Evolutionary conservation across 2,797 vertebrate species (phyloP).

Genomic region (Carduelis carduelis): DNA sequence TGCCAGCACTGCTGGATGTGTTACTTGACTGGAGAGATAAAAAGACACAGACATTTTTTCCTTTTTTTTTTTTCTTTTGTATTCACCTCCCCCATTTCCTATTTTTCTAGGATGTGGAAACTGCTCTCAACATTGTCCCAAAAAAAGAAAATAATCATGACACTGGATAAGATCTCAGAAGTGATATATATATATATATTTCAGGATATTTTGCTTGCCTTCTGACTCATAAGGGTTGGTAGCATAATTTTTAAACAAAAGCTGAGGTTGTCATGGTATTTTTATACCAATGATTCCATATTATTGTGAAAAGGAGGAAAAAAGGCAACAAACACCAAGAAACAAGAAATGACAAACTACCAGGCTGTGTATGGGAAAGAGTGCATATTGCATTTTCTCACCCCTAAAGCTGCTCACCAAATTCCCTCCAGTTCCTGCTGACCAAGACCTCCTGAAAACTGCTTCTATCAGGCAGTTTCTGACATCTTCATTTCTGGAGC

Average conservation of each 20-base stretch:
- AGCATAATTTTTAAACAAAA: not conserved
- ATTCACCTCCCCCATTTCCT: not conserved
- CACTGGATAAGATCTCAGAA: not conserved
- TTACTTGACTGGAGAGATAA: not conserved
- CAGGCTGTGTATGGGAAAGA: not conserved
- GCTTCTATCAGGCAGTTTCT: not conserved
- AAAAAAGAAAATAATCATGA: not conserved
- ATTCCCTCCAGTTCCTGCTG: not conserved
- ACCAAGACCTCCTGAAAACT: not conserved
- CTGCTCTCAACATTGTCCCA: not conserved
- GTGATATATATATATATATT: not conserved
- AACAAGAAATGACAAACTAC: not conserved
- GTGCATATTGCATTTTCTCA: not conserved
- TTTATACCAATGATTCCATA: not conserved
- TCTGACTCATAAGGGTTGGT: not conserved
- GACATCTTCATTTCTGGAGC: not conserved
- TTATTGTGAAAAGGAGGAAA: not conserved
- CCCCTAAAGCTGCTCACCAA: not conserved
- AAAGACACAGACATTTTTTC: not conserved
- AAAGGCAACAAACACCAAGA: not conserved
- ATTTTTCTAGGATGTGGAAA: not conserved
- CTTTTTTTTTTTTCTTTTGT: not conserved
- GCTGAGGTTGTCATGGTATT: not conserved
- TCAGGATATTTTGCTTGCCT: not conserved
- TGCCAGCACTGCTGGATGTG: not conserved